These are phyloP conservation scores for Megaceryle maxima DNA, from an alignment of 2,113 vertebrate species.

Conservation along the genomic window DNA sequence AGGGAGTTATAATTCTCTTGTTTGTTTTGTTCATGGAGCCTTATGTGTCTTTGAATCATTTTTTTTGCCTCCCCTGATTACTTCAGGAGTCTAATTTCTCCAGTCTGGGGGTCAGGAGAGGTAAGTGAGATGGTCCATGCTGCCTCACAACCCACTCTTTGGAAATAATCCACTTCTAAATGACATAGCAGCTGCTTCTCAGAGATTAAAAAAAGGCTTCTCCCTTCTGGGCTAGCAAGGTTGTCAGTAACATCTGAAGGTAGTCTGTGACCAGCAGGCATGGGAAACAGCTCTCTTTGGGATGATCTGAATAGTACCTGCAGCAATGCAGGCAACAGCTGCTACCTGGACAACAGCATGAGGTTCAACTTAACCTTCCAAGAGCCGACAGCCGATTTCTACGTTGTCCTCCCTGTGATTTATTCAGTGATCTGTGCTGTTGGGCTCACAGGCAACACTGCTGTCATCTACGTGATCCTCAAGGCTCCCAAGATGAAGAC, in stretches of 20 bases:
- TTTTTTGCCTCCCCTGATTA: accelerated
- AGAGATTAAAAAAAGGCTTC: neutral
- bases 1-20: neutral
- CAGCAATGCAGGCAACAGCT: neutral
- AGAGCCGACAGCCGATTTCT: slow-evolving; percentile 74
- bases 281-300: slow-evolving; percentile 62
- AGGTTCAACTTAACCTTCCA: slow-evolving; percentile 25
- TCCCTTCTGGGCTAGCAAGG: neutral
- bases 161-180: neutral
- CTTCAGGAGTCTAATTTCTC: neutral
- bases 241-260: neutral
- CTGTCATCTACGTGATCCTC: slow-evolving; percentile 89
- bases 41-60: neutral
- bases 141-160: neutral
- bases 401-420: slow-evolving; percentile 82
- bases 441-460: slow-evolving; percentile 86
- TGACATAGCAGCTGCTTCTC: neutral
- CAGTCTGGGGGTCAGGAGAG: neutral
- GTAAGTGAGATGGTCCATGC: neutral
- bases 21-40: neutral
- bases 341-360: slow-evolving; percentile 3
- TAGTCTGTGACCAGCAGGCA: neutral
- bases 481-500: slow-evolving; percentile 92
- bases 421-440: slow-evolving; percentile 87
- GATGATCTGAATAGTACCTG: neutral